Base-by-base conservation (phyloP, 1,140 invertebrate species). In the Aphelenchoides besseyi region DNA sequence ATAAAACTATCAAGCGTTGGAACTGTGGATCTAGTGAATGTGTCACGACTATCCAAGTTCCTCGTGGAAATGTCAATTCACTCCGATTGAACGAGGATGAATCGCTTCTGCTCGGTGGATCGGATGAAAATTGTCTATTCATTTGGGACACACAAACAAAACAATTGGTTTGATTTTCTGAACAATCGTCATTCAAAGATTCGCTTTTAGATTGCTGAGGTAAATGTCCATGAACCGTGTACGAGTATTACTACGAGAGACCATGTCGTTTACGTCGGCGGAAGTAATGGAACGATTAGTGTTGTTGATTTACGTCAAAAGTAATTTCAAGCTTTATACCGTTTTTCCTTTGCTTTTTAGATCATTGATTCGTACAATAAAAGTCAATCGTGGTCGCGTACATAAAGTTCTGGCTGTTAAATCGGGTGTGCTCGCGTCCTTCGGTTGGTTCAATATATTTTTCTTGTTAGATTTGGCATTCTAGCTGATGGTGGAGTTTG, bases 1-100 rank as follows among this genome's bases (percentile, higher is more conserved):
- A 91, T 88, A 90, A 90, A 32, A 87, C 87, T 63, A 89, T 88
- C 16, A 88, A 88, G 77, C 82, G 91, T 26, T 91, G 90, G 90
- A 89, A 91, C 86, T 89, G 89, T 84, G 89, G 89, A 37, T 82
- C 88, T 83, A 86, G 88, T 35, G 82, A 81, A 28, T 89, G 89
- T 74, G 77, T 91, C 18, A 86, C 74, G 75, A 88, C 85, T 63
- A 86, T 87, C 55, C 85, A 80, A 61, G 86, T 85, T 80, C 84
- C 75, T 71, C 85, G 84, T 26, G 86, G 86, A 12, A 75, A 79
- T 35, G 86, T 89, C 9, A 89, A 87, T 74, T 85, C 52, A 88
- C 87, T 83, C 69, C 75, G 62, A n/a, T 88, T 64, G 80, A 75
- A 16, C 55, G 75, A 83, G 33, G 35, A 66, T 0, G 59, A 79